Conservation (phyloP, 2,797 vertebrate genomes). For the Zenarchopterus dispar region DNA sequence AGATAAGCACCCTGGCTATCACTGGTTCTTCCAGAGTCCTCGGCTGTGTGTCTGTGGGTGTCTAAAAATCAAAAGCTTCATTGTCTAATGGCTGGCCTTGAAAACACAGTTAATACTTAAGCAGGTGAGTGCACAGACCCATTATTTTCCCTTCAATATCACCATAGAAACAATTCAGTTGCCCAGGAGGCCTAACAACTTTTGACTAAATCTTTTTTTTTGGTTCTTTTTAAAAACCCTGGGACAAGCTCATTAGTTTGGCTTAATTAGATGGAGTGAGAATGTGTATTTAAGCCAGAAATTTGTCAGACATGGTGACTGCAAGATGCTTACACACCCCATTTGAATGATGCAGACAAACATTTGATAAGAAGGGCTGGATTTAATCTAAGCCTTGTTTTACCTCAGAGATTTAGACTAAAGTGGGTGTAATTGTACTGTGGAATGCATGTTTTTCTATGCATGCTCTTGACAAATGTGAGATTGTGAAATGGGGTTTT, state of each 20-base stretch:
- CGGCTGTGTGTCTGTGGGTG: conserved; percentile 2
- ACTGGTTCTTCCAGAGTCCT: conserved; percentile 4
- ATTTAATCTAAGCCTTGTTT: not conserved
- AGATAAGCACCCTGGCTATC: conserved; percentile 28
- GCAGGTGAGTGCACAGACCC: conserved; percentile 65
- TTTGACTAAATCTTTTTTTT: conserved; percentile 15
- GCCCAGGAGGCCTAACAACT: conserved; percentile 40
- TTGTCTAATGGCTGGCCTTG: conserved; percentile 51
- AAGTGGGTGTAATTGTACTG: conserved; percentile 19
- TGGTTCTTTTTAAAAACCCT: not conserved
- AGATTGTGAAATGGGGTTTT: conserved; percentile 22
- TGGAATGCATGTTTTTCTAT: conserved; percentile 10
- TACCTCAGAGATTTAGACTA: conserved; percentile 12
- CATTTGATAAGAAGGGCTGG: not conserved
- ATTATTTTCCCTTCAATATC: conserved; percentile 54
- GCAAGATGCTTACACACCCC: conserved; percentile 2
- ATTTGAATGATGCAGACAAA: conserved; percentile 12
- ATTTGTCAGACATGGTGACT: conserved; percentile 13
- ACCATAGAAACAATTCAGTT: conserved; percentile 37
- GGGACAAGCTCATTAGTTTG: conserved; percentile 31
- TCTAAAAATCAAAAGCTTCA: conserved; percentile 66
- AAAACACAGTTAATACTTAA: conserved; percentile 72
- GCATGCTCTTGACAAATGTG: conserved; percentile 11
- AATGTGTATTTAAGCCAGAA: conserved; percentile 12
- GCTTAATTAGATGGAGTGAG: conserved; percentile 38